Base-by-base conservation (phyloP, 30 jellyfish, hydroid and myxozoan species). In the Cassiopea andromeda region DNA sequence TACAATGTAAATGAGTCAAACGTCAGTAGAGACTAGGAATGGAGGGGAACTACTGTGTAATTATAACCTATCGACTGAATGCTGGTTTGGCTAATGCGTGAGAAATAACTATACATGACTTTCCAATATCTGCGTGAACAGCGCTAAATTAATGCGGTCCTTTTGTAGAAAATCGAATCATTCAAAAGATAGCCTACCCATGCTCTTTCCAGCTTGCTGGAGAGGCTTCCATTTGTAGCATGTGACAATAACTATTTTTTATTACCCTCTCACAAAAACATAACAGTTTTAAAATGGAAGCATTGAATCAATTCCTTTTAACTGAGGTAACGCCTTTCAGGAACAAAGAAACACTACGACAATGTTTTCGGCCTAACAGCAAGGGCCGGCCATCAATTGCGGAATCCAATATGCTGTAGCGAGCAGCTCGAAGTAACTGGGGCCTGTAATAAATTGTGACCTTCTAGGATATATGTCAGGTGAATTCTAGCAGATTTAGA, bases 371-470 rank as follows among this genome's bases (percentile, higher is more conserved):
- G 73, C 73, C 73, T 64, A 50, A 75, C 64, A 75, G 83, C 59
- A 49, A 75, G 66, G 14, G 14, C 66, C 60, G 83, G 83, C 83
- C 83, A 46, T 58, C 15, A 27, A 75, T 46, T 75, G 83, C 46
- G 68, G 9, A 1, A 14, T 13, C 60, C 83, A 46, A 3, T 46
- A 74, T 27, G 14, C 46, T 5, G 81, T 18, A 15, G 27, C 75
- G 13, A 58, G 68, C 14, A 58, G 14, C 14, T 1, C 27, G 43
- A 4, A 0, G 44, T n/a, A 43, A 46, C 44, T 38, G 14, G 13
- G 60, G 16, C 64, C 12, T 54, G 7, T 54, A 10, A 54, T 6
- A 3, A 54, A 10, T 54, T 54, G 7, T 54, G 12, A 10, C 64
- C 4, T 19, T 18, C n/a, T 14, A 75, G 43, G 83, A 16, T 75